Conservation (phyloP, 1,140 invertebrate genomes). For the Magallana ariakensis region DNA sequence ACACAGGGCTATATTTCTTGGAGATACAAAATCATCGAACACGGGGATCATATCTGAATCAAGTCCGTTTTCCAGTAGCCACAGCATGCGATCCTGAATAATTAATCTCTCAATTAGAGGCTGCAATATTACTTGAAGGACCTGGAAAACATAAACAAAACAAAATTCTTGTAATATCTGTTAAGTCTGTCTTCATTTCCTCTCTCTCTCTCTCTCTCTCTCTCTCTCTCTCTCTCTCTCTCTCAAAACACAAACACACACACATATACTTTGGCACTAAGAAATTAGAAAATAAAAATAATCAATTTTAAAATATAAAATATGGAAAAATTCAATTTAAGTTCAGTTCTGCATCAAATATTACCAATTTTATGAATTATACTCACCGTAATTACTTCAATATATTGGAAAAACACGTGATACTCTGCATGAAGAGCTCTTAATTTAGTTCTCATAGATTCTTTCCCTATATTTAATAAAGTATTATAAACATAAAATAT, state of each 20-base stretch:
- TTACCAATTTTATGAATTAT: neutral
- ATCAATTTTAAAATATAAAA: too few species aligned
- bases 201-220: too few species aligned
- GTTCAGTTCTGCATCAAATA: too few species aligned
- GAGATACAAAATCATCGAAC: slow-evolving; percentile 73
- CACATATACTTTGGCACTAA: too few species aligned
- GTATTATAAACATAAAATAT: too few species aligned
- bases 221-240: too few species aligned
- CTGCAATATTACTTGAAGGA: slow-evolving; percentile 80
- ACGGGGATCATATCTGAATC: slow-evolving; percentile 62
- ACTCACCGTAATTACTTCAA: slow-evolving; percentile 15
- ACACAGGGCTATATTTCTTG: slow-evolving; percentile 69
- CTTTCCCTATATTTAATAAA: neutral
- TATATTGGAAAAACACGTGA: neutral
- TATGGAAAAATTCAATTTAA: too few species aligned
- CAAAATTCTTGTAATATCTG: too few species aligned
- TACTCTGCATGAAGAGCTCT: neutral
- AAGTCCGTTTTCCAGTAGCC: slow-evolving; percentile 63
- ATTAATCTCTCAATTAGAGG: slow-evolving; percentile 75
- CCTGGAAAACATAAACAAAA: slow-evolving; percentile 57
- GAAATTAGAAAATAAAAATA: too few species aligned
- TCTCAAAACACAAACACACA: too few species aligned
- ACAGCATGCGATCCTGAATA: slow-evolving; percentile 64
- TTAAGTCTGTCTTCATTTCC: too few species aligned
- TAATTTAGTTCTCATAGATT: neutral